These are phyloP conservation scores for Lagenorhynchus albirostris DNA, from an alignment of 2,113 vertebrate genomes.

Conservation along the genomic window DNA sequence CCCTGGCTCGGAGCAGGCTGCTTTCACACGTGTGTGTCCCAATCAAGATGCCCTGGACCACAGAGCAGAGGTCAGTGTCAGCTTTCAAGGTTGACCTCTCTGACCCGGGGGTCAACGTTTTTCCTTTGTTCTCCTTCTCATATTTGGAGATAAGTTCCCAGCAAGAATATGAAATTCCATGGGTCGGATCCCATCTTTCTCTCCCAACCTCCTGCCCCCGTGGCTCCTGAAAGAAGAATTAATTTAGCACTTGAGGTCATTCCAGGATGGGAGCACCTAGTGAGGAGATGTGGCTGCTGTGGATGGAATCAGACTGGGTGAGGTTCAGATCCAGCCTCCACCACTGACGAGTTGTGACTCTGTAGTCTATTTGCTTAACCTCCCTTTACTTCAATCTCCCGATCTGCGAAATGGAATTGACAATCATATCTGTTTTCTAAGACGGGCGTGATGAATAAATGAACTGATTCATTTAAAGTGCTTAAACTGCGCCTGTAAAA, in stretches of 20 bases:
- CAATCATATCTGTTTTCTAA: too few species aligned
- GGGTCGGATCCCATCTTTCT: not conserved
- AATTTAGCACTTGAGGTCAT: not conserved
- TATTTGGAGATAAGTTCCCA: not conserved
- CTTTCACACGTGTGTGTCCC: not conserved
- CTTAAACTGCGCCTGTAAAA: not conserved
- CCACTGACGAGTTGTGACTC: rapidly evolving
- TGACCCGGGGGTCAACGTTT: not conserved
- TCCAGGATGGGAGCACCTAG: not conserved
- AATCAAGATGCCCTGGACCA: not conserved
- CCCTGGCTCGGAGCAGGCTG: not conserved
- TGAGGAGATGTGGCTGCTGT: too few species aligned
- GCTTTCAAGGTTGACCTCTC: not conserved
- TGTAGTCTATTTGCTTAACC: not conserved
- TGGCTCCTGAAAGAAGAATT: not conserved
- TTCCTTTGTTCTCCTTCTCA: not conserved
- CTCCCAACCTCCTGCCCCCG: not conserved
- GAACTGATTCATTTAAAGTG: not conserved
- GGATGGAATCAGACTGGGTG: not conserved
- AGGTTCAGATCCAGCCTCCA: not conserved
- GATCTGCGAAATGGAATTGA: not conserved
- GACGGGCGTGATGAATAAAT: not conserved
- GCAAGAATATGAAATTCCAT: not conserved
- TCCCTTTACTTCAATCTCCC: not conserved
- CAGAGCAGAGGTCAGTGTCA: not conserved